Evolutionary conservation across 2,113 vertebrate genomes (phyloP).

Genomic region (Halichoeres trimaculatus): DNA sequence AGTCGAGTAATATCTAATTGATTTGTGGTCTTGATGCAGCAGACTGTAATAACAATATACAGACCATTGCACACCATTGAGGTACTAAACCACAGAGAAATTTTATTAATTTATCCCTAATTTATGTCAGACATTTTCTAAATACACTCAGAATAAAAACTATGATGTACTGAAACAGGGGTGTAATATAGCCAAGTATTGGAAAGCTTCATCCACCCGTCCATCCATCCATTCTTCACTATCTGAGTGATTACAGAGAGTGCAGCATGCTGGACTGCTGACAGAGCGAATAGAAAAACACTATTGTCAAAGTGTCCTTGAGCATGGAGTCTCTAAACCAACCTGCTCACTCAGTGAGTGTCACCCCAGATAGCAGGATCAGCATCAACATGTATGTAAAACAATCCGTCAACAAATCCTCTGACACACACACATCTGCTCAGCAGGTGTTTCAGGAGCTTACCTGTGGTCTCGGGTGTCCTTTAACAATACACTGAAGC

Average conservation of each 20-base stretch:
- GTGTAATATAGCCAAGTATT: neutral
- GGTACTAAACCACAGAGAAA: no score
- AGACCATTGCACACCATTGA: no score
- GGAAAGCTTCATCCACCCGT: neutral
- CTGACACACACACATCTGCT: neutral
- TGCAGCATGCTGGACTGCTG: neutral
- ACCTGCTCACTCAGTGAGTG: conserved; percentile 9
- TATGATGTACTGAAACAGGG: neutral
- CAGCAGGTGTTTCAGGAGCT: conserved; percentile 21
- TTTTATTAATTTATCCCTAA: no score
- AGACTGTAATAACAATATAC: no score
- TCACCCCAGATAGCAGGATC: neutral
- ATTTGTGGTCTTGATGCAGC: no score
- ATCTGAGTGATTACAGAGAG: neutral
- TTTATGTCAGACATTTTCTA: neutral
- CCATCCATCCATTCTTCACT: neutral
- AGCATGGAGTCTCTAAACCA: neutral
- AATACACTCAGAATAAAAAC: neutral
- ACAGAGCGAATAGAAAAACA: neutral
- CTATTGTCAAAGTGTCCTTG: conserved; percentile 1
- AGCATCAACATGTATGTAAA: neutral
- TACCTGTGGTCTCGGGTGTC: conserved; percentile 97
- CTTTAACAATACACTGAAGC: conserved; percentile 95
- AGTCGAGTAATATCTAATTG: no score
- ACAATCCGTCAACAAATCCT: neutral